These are phyloP conservation scores for Octomys mimax DNA, from an alignment of 2,797 vertebrate species.

Conservation along the genomic window DNA sequence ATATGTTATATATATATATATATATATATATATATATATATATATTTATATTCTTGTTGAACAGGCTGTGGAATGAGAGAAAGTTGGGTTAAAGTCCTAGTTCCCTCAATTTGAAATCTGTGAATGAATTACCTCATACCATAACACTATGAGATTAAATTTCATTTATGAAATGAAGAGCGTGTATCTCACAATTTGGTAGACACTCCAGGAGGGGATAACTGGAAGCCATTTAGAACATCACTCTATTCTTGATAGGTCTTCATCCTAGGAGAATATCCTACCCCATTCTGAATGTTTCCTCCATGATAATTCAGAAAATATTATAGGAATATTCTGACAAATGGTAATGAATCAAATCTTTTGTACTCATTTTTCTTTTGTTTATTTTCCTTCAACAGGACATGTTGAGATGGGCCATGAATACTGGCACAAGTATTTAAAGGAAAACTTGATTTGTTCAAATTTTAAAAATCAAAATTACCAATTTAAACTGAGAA, in stretches of 20 bases:
- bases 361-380: background rate
- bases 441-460: constrained; percentile 12
- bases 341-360: constrained; percentile 25
- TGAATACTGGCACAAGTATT: constrained; percentile 33
- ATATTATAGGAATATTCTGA: background rate
- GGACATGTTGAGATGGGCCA: background rate
- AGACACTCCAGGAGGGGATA: background rate
- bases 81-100: background rate
- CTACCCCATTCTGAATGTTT: constrained; percentile 15
- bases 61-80: background rate
- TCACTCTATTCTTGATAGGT: background rate
- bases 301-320: background rate
- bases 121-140: background rate
- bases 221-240: background rate
- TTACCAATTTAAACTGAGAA: background rate
- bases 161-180: background rate
- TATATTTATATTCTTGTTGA: no score
- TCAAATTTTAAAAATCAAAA: constrained; percentile 46
- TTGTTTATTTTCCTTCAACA: constrained; percentile 46
- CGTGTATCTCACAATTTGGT: background rate
- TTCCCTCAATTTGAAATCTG: background rate
- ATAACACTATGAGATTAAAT: background rate
- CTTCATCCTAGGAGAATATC: background rate
- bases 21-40: no score
- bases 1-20: no score